These are phyloP conservation scores for Lypha dubia DNA, from an alignment of 2,888 invertebrate species.

Conservation along the genomic window DNA sequence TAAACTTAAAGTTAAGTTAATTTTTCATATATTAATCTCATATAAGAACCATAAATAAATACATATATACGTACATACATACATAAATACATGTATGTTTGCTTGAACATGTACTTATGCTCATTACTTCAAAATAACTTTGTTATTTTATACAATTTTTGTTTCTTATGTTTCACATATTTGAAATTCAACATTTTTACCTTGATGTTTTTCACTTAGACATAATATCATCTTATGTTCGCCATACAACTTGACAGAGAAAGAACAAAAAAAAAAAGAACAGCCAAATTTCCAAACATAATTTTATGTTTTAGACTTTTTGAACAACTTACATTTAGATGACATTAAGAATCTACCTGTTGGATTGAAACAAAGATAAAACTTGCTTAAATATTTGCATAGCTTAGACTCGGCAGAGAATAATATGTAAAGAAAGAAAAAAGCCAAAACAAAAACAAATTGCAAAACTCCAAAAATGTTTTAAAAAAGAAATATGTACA, in stretches of 20 bases:
- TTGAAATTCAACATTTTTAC: conserved; percentile 31
- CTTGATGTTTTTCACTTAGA: conserved; percentile 9
- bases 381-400: conserved; percentile 51
- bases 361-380: conserved; percentile 43
- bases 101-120: too few species aligned
- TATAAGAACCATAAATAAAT: too few species aligned
- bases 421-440: conserved; percentile 3
- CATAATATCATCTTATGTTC: conserved; percentile 27
- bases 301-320: conserved; percentile 48
- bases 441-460: background rate
- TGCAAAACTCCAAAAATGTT: conserved; percentile 11
- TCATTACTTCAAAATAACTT: conserved; percentile 16
- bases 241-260: background rate
- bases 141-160: conserved; percentile 13
- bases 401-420: conserved; percentile 26
- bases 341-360: conserved; percentile 54
- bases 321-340: conserved; percentile 50
- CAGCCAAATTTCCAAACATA: conserved; percentile 23
- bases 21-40: background rate
- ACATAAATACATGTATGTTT: background rate
- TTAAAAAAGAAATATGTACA: too few species aligned
- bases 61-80: background rate
- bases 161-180: background rate
- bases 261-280: background rate
- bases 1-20: background rate